These are phyloP conservation scores for Psilopogon haemacephalus DNA, from an alignment of 2,113 vertebrate species.

Conservation along the genomic window DNA sequence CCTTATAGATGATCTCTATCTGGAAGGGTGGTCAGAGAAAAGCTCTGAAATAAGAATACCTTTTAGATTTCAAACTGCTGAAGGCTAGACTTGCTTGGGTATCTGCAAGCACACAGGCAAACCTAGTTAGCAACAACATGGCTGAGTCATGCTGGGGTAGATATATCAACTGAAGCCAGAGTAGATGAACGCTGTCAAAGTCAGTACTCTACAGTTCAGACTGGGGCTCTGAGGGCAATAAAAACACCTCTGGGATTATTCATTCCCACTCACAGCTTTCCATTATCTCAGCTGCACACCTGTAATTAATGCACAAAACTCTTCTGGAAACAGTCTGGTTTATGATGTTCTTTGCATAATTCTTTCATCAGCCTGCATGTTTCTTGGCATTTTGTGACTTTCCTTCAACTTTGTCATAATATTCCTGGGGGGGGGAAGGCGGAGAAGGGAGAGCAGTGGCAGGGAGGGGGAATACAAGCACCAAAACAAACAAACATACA, in stretches of 20 bases:
- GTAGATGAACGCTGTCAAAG: not conserved
- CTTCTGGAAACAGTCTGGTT: conserved; percentile 3
- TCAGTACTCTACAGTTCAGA: not conserved
- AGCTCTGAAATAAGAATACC: not conserved
- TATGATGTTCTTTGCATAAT: conserved; percentile 21
- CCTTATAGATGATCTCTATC: conserved; percentile 9
- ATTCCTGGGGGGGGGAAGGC: not conserved
- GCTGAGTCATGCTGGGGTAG: not conserved
- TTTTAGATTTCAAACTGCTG: conserved; percentile 19
- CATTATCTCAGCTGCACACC: conserved; percentile 39
- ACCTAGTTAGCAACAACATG: not conserved
- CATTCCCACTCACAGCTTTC: conserved; percentile 5
- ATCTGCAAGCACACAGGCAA: not conserved
- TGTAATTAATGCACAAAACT: conserved; percentile 53
- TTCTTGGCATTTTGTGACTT: conserved; percentile 61
- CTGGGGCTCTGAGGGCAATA: not conserved
- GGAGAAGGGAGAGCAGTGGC: no score
- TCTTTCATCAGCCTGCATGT: conserved; percentile 17
- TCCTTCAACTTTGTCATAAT: conserved; percentile 48
- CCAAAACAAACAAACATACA: no score
- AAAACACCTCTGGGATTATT: not conserved
- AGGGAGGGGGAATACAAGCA: no score
- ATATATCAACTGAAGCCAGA: not conserved
- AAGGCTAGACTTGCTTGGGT: not conserved
- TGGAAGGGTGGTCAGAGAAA: not conserved